Evolutionary conservation across 2,797 vertebrate genomes (phyloP).

Genomic region (Neostethus bicornis): DNA sequence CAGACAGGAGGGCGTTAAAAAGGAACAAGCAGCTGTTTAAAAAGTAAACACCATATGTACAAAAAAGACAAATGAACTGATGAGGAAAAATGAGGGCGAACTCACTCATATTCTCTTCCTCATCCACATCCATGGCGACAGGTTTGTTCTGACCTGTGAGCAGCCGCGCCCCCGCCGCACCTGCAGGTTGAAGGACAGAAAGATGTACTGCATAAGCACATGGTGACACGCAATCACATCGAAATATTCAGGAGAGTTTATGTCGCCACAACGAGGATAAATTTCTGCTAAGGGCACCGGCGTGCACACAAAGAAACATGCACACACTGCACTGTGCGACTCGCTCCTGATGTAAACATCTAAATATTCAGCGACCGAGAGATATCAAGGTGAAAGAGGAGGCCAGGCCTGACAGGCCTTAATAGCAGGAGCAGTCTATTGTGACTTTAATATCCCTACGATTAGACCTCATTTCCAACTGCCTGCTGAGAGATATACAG

Average conservation of each 20-base stretch:
- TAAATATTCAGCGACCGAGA: constrained; percentile 80
- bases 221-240: constrained; percentile 19
- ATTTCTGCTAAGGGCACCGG: constrained; percentile 31
- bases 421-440: constrained; percentile 81
- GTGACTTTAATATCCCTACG: constrained; percentile 81
- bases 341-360: constrained; percentile 62
- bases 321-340: constrained; percentile 55
- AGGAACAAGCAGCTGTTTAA: constrained; percentile 29
- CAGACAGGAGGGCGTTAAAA: constrained; percentile 24
- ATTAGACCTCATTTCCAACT: constrained; percentile 79
- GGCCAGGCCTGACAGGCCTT: constrained; percentile 75
- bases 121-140: constrained; percentile 90
- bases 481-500: constrained; percentile 73
- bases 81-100: constrained; percentile 32
- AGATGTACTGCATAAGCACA: constrained; percentile 27
- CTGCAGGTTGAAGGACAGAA: constrained; percentile 74
- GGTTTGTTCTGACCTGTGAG: constrained; percentile 81
- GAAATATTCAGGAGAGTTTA: constrained; percentile 37
- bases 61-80: constrained; percentile 13
- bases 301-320: constrained; percentile 30
- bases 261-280: constrained; percentile 22
- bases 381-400: constrained; percentile 76
- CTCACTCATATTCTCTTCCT: constrained; percentile 99
- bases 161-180: constrained; percentile 77
- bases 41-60: too few species aligned